These are phyloP conservation scores for Campylomormyrus tamandua DNA, from an alignment of 2,113 vertebrate species.

Conservation along the genomic window DNA sequence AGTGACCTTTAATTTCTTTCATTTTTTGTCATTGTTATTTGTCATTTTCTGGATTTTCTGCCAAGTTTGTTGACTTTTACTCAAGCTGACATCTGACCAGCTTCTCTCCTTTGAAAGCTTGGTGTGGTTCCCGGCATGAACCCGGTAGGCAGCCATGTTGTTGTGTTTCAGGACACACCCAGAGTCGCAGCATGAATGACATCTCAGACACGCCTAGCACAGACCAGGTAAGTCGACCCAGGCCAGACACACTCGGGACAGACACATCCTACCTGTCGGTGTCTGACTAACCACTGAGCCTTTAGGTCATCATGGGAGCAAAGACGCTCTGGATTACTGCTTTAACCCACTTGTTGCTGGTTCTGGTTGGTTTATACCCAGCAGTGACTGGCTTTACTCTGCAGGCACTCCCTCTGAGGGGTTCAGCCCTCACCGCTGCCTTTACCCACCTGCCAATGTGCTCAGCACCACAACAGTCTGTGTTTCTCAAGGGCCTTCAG, in stretches of 20 bases:
- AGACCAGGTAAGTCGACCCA: slow-evolving; percentile 70
- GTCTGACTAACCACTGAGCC: background rate
- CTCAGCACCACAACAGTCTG: background rate
- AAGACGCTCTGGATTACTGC: background rate
- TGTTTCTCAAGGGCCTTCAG: background rate
- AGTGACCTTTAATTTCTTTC: background rate
- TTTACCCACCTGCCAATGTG: background rate
- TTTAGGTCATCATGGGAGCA: background rate
- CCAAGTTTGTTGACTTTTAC: background rate
- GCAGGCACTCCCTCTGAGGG: background rate
- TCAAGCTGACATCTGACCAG: background rate
- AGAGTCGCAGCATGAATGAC: slow-evolving; percentile 94
- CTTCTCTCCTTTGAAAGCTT: background rate
- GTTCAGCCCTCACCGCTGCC: background rate
- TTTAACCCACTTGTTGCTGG: background rate
- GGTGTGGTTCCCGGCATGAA: background rate
- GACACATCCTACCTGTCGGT: background rate
- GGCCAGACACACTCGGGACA: background rate
- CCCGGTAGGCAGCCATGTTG: background rate
- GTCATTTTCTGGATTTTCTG: background rate
- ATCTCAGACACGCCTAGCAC: slow-evolving; percentile 81
- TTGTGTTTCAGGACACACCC: slow-evolving; percentile 54
- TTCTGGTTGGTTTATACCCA: background rate
- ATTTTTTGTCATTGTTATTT: background rate
- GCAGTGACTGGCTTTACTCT: background rate